Evolutionary conservation across 2,888 invertebrate species (phyloP), one percentile per base, ranked within the genome.

Genomic region (Heliothis peltigera): DNA sequence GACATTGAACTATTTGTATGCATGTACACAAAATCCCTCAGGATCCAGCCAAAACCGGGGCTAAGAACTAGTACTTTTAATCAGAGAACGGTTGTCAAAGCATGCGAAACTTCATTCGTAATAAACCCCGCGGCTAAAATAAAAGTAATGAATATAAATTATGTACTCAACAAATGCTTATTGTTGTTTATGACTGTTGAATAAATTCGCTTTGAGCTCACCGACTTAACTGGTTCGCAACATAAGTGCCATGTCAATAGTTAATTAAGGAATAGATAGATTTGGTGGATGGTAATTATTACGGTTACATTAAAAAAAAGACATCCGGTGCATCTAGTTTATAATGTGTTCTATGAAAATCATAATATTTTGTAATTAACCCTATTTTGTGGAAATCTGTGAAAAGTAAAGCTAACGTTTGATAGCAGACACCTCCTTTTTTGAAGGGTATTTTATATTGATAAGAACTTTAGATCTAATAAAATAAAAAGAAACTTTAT

Each of bases 141-240:
- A 67, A 67, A 28, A 62, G 18, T 54, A 57, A 55, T 46, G 46
- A 71, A 44, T 51, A 72, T 58, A 67, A 72, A 67, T 70, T 66
- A 70, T 58, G 54, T 48, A 55, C 51, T 58, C 66, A 1, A 21
- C 60, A 73, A 73, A 71, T 55, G 47, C 72, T 39, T 67, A 71
- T 73, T 73, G 73, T 73, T 58, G 63, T 71, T 71, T 71, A 71
- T 58, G 39, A 44, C 12, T 63, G 58, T 52, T 48, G 47, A 47
- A 55, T 55, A 67, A 58, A 55, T 58, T 35, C 25, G 2, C 73
- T 71, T 73, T 71, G 68, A 55, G 39, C 18, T 4, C n/a, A 62
- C 70, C 73, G 71, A 48, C 57, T n/a, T 43, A 64, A 64, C 70
- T 25, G 51, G 55, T 48, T 18, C 3, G 0, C 12, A 42, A 52